Base-by-base conservation (phyloP, 1,140 invertebrate genomes). In the Mesaphorura yosii region DNA sequence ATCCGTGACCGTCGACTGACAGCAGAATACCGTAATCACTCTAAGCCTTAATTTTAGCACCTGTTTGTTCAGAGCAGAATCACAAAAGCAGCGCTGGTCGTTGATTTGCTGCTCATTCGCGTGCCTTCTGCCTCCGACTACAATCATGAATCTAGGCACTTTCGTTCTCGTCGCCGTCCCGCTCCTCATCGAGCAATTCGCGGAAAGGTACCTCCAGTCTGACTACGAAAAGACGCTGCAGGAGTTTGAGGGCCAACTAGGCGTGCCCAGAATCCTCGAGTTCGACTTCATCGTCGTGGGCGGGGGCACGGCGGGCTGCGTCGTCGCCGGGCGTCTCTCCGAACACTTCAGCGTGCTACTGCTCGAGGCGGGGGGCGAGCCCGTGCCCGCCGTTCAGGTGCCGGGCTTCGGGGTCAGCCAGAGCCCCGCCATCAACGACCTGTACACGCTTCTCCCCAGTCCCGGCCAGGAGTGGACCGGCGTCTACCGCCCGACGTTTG, bases 41-140 rank as follows among this genome's bases (percentile, higher is more conserved):
- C n/a, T 81, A 86, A 42, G 81, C 90, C 4, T 3, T 34, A 48
- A 5, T 12, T 42, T 42, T 12, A 12, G n/a, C 34, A 37, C 34
- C 12, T n/a, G n/a, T n/a, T 12, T n/a, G 12, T 37, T 12, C n/a
- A 37, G 12, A 12, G n/a, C 34, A 19, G 17, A 41, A 5, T n/a
- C 4, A 41, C 39, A 19, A 17, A 41, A 19, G 39, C 17, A n/a
- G n/a, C n/a, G n/a, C n/a, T n/a, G n/a, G n/a, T 37, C 12, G n/a
- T 37, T 37, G n/a, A 12, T 12, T 12, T 37, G 34, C n/a, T 37
- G n/a, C 34, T 12, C n/a, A 37, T n/a, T 12, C 34, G n/a, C 34
- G n/a, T 37, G 34, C n/a, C 12, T 12, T 37, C 12, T 37, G n/a
- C 12, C n/a, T 37, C 12, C n/a, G n/a, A n/a, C n/a, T n/a, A n/a